Evolutionary conservation across 2,113 vertebrate species (phyloP).

Genomic region (Chitala chitala): DNA sequence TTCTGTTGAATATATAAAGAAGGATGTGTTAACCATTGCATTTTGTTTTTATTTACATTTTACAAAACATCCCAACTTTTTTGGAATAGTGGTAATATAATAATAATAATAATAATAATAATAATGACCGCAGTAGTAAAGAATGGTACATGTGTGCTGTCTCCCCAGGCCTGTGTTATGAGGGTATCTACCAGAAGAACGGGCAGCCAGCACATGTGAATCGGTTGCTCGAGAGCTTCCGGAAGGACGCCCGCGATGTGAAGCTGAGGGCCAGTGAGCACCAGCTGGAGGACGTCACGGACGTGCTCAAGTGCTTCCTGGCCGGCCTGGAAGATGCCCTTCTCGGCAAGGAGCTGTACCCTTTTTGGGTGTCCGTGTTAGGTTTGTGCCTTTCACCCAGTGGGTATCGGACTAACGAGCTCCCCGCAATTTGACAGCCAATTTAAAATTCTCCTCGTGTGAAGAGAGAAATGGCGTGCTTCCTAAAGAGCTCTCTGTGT

Average conservation of each 20-base stretch:
- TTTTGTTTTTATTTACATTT: no score
- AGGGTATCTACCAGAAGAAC: slow-evolving; percentile 76
- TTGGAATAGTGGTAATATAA: no score
- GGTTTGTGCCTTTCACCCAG: background rate
- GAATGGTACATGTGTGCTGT: background rate
- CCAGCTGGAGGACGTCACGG: slow-evolving; percentile 80
- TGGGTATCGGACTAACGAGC: no score
- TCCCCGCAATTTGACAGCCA: no score
- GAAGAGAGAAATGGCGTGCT: no score
- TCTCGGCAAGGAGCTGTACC: slow-evolving; percentile 91
- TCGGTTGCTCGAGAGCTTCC: slow-evolving; percentile 78
- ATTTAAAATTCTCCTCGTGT: no score
- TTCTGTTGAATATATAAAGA: no score
- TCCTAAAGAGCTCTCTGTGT: background rate
- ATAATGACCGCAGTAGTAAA: background rate
- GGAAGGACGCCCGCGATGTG: slow-evolving; percentile 81
- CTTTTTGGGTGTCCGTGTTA: slow-evolving; percentile 84
- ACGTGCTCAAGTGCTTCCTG: slow-evolving; percentile 81
- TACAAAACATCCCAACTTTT: no score
- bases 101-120: no score
- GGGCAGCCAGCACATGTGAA: slow-evolving; percentile 66
- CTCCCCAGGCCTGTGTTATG: slow-evolving; percentile 73
- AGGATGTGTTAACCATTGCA: no score
- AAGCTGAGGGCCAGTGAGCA: slow-evolving; percentile 82
- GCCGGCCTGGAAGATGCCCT: slow-evolving; percentile 80